phyloP scores from a whole-genome alignment of 2,113 vertebrate species.

The Lonchura striata region DNA sequence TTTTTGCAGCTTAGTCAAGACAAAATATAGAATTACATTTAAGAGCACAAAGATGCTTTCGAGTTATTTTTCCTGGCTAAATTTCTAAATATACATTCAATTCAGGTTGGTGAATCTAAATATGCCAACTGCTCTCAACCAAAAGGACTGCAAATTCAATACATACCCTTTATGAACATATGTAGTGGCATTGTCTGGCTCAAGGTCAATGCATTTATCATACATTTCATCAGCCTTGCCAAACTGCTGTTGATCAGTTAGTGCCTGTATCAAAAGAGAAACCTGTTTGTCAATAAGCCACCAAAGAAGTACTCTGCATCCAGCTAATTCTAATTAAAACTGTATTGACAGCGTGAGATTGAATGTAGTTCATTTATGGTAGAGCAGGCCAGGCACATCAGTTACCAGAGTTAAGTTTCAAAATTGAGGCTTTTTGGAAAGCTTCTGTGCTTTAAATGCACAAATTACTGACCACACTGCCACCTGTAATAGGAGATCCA shows the following conservation, averaged over 20 bases:
- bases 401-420: neutral
- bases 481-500: neutral
- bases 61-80: neutral
- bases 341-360: neutral
- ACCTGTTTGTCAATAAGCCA: neutral
- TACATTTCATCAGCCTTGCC: conserved; percentile 99
- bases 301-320: neutral
- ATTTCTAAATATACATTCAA: neutral
- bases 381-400: neutral
- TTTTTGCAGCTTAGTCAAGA: neutral
- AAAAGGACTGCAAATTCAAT: neutral
- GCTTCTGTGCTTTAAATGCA: neutral
- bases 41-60: neutral
- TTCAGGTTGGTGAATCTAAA: neutral
- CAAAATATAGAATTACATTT: neutral
- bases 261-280: conserved; percentile 78
- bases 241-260: conserved; percentile 99
- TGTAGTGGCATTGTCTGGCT: conserved; percentile 97
- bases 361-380: neutral
- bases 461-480: neutral
- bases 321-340: neutral
- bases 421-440: neutral
- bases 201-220: conserved; percentile 97
- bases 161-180: conserved; percentile 98
- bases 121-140: neutral